phyloP scores from a whole-genome alignment of 2,113 vertebrate species.

The Rallus limicola region DNA sequence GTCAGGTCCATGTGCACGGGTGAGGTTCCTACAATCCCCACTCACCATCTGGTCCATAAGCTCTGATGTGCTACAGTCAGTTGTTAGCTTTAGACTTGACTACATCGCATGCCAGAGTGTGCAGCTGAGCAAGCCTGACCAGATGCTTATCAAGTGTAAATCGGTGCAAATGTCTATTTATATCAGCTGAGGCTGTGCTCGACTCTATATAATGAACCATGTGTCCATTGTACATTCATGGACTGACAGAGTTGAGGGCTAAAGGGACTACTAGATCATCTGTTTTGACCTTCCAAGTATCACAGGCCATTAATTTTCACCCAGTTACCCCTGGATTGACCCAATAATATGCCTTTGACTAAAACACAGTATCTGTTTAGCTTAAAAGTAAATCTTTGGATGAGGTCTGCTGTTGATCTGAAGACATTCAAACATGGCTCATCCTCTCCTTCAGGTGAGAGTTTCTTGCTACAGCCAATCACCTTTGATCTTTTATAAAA shows the following conservation, averaged over 20 bases:
- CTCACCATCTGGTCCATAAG: constrained; percentile 5
- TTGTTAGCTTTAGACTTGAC: constrained; percentile 41
- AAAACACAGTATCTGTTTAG: background rate
- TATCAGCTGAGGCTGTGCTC: background rate
- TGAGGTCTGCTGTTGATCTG: background rate
- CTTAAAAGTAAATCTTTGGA: background rate
- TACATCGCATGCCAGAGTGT: background rate
- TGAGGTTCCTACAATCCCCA: background rate
- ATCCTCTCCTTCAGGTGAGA: background rate
- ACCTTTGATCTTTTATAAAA: background rate
- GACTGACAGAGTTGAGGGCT: background rate
- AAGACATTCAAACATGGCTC: background rate
- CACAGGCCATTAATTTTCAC: constrained; percentile 8
- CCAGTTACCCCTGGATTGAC: background rate
- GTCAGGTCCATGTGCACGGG: rapidly evolving
- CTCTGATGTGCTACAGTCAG: constrained; percentile 1
- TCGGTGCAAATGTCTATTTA: constrained; percentile 24
- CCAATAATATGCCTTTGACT: background rate
- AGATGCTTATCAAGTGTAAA: constrained; percentile 58
- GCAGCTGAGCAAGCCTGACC: constrained; percentile 49
- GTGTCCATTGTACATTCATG: background rate
- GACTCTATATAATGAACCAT: constrained; percentile 9
- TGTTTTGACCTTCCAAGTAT: constrained; percentile 18
- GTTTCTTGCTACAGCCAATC: background rate
- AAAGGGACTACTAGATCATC: background rate